Evolutionary conservation across 2,888 invertebrate species (phyloP), one percentile per base, ranked within the genome.

Genomic region (Gortyna flavago): DNA sequence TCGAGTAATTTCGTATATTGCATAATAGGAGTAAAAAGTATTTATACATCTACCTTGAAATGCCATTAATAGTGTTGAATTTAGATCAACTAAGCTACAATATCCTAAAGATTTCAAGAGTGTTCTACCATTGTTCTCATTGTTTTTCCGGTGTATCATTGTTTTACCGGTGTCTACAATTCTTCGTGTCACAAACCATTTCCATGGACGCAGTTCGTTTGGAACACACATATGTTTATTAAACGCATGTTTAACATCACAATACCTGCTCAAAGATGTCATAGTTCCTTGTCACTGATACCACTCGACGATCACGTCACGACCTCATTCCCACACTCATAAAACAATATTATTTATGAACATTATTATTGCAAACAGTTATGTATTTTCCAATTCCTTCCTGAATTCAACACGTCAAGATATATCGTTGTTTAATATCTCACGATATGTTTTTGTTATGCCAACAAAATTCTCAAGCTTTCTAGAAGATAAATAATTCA

Each of bases 241-340:
- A 68, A 81, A 81, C 75, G 79, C 84, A 80, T 83, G 85, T 87
- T 91, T 92, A 85, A 83, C 91, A 90, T 90, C 76, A 91, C 89
- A 92, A 91, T 89, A 77, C 70, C 51, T 73, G 38, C 73, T 76
- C 73, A 77, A 79, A 87, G 72, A 82, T 86, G 87, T 86, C 87
- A 84, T 86, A 87, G 77, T 86, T 88, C 81, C 83, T 85, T 86
- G 80, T 80, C 76, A 83, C 79, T 85, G 83, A 80, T 78, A 87
- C 86, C 83, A 69, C 72, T 68, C 69, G 66, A 68, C 25, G 21
- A 84, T 82, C 77, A 72, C 72, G 77, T 79, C 79, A 80, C 69
- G 32, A 62, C 38, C 66, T 62, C 68, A 79, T 80, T 81, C 75
- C 73, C 67, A 86, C 73, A 73, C 72, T 76, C 38, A 78, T 76